A percentile compares a stretch with the other conserved stretches of the same genome.
Evolutionary conservation across 2,888 invertebrate species (phyloP).

Genomic region (Camptogramma bilineatum): DNA sequence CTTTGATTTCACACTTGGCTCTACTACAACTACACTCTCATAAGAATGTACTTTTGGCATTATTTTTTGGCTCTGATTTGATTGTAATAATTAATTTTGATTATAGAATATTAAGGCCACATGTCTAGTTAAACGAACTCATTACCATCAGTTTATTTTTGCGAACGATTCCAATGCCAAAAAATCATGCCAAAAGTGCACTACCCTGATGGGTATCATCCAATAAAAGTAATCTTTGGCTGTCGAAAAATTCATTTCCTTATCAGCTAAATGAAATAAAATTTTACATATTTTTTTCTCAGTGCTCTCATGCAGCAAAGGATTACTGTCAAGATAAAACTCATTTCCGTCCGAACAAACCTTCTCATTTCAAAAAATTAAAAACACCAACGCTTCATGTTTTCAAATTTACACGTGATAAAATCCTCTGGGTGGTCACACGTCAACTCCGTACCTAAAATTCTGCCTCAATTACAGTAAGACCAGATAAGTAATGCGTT

Average conservation of each 20-base stretch:
- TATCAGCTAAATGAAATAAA: conserved; percentile 26
- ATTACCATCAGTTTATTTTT: neutral
- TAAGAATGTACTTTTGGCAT: too few relatives aligned
- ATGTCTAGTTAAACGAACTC: neutral
- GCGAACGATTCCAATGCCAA: neutral
- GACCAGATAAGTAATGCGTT: too few relatives aligned
- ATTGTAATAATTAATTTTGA: too few relatives aligned
- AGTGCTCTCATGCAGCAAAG: conserved; percentile 8
- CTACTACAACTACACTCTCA: too few relatives aligned
- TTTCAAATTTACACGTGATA: conserved; percentile 38
- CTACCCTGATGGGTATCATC: neutral
- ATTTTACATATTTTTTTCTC: conserved; percentile 10
- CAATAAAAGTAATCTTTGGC: conserved; percentile 11
- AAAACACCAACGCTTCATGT: conserved; percentile 13
- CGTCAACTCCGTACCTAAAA: conserved; percentile 30
- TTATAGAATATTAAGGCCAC: too few relatives aligned
- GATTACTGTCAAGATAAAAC: conserved; percentile 27
- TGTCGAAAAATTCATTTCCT: conserved; percentile 10
- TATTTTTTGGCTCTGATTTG: too few relatives aligned
- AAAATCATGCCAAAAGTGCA: conserved; percentile 1
- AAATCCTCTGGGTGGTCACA: conserved; percentile 38
- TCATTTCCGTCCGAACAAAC: conserved; percentile 19
- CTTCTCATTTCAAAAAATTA: conserved; percentile 21
- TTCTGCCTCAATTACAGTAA: conserved; percentile 34
- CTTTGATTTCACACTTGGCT: too few relatives aligned